phyloP scores from a whole-genome alignment of 2,888 invertebrate genomes.

The Cynaeus angustus region DNA sequence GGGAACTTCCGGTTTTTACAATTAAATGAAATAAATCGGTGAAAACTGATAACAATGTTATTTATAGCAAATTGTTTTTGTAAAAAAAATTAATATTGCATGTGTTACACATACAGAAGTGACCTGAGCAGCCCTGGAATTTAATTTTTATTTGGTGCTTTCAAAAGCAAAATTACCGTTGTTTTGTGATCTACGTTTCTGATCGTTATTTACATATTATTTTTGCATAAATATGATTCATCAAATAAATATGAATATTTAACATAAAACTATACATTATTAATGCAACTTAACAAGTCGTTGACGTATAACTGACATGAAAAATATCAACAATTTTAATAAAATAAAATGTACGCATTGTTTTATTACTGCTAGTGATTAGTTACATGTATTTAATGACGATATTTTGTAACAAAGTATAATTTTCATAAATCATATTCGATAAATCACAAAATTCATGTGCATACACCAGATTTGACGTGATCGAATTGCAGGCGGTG shows the following conservation, averaged over 20 bases:
- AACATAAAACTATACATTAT: background rate
- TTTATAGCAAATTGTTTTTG: no score
- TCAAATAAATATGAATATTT: background rate
- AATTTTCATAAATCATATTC: conserved; percentile 6
- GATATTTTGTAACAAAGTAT: conserved; percentile 16
- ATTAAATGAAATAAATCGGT: no score
- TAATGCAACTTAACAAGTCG: background rate
- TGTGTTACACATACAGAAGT: no score
- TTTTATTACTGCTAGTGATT: conserved; percentile 9
- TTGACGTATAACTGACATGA: conserved; percentile 16
- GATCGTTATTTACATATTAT: background rate
- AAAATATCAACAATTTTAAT: conserved; percentile 26
- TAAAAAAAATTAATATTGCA: no score
- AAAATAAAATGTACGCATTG: conserved; percentile 7
- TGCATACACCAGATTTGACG: background rate
- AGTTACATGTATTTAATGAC: conserved; percentile 12
- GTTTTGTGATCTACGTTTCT: background rate
- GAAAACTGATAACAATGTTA: no score
- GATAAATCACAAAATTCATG: conserved; percentile 6
- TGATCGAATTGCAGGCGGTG: conserved; percentile 11
- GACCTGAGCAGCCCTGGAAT: no score
- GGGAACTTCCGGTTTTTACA: no score
- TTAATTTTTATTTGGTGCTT: no score
- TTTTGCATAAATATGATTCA: background rate
- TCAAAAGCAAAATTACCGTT: no score